Evolutionary conservation across 2,888 invertebrate genomes (phyloP).

Genomic region (Luperina testacea): DNA sequence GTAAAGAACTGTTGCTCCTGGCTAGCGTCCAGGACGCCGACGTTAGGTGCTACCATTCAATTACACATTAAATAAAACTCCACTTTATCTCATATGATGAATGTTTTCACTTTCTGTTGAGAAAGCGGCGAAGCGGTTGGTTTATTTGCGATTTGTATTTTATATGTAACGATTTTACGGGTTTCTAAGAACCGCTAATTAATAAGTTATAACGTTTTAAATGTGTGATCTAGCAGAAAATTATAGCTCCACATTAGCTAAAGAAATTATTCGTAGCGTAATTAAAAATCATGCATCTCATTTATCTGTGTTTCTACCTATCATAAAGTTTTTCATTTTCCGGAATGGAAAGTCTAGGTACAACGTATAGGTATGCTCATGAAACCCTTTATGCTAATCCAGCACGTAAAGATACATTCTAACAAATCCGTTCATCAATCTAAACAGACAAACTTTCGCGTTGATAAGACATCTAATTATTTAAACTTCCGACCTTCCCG

Average conservation of each 20-base stretch:
- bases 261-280: background rate
- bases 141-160: conserved; percentile 18
- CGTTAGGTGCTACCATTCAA: conserved; percentile 65
- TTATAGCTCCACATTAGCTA: background rate
- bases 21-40: conserved; percentile 65
- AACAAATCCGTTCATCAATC: background rate
- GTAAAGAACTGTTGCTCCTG: conserved; percentile 74
- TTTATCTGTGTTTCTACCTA: background rate
- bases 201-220: background rate
- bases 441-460: conserved; percentile 29
- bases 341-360: background rate
- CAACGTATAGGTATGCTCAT: conserved; percentile 9
- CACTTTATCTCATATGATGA: conserved; percentile 51
- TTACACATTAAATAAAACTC: conserved; percentile 65
- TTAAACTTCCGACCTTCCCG: conserved; percentile 20
- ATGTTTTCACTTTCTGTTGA: conserved; percentile 45
- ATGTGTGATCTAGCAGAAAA: background rate
- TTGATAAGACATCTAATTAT: conserved; percentile 23
- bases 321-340: background rate
- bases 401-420: background rate
- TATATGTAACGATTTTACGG: background rate
- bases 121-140: background rate
- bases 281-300: background rate
- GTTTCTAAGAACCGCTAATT: background rate
- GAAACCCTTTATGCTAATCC: conserved; percentile 10